Evolutionary conservation across 2,113 vertebrate genomes (phyloP).

Genomic region (Erythrolamprus reginae): DNA sequence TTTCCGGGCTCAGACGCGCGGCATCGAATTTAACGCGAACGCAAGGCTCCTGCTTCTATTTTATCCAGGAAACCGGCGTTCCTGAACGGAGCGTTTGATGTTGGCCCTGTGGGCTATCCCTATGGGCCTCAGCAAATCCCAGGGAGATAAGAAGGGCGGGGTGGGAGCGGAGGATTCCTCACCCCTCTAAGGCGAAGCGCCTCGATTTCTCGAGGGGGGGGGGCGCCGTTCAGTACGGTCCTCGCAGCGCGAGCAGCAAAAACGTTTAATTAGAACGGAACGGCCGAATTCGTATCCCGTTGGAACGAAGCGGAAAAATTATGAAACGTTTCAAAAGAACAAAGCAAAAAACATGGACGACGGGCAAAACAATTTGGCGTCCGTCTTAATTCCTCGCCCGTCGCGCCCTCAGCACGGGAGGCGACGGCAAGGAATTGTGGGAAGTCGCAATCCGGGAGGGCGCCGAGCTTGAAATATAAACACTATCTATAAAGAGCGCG

Average conservation of each 20-base stretch:
- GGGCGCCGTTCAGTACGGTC: not conserved
- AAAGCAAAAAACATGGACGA: not conserved
- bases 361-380: not conserved
- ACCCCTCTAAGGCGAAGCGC: not conserved
- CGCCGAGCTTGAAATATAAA: not conserved
- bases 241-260: not conserved
- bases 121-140: not conserved
- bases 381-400: not conserved
- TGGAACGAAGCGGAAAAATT: not conserved
- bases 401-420: not conserved
- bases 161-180: too few species aligned
- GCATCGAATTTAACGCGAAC: constrained; percentile 44
- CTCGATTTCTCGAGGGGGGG: not conserved
- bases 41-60: not conserved
- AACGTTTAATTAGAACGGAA: not conserved
- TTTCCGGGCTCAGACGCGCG: constrained; percentile 21
- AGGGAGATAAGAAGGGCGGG: not conserved
- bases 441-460: not conserved
- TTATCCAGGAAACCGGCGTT: not conserved
- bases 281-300: not conserved
- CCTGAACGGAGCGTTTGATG: not conserved
- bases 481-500: too few species aligned
- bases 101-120: not conserved
- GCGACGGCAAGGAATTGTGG: not conserved
- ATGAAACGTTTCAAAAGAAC: not conserved